Evolutionary conservation across 2,797 vertebrate genomes (phyloP).

Genomic region (Rhynchonycteris naso): DNA sequence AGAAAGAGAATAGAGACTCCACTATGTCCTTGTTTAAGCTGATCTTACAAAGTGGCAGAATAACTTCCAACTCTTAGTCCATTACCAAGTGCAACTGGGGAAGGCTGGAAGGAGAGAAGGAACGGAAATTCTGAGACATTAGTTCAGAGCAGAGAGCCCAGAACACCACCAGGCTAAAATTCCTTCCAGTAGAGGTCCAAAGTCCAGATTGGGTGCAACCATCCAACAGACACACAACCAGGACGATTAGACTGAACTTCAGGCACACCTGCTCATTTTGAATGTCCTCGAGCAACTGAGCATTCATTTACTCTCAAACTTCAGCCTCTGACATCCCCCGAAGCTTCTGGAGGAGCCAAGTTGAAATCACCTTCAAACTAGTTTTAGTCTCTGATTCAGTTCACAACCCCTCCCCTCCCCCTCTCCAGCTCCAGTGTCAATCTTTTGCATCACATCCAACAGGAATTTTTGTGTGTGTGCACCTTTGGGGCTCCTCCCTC

Average conservation of each 20-base stretch:
- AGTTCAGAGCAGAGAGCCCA: neutral
- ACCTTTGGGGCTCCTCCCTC: neutral
- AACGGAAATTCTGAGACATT: neutral
- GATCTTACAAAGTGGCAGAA: constrained; percentile 1
- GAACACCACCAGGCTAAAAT: neutral
- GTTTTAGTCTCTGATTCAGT: constrained; percentile 41
- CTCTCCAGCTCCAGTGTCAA: neutral
- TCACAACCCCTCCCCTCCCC: neutral
- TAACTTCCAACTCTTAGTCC: neutral
- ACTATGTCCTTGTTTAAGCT: neutral
- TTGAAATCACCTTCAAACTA: constrained; percentile 63
- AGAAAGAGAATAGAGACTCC: constrained; percentile 50
- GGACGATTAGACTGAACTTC: neutral
- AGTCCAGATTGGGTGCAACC: constrained; percentile 23
- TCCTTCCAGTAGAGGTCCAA: neutral
- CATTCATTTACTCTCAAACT: neutral
- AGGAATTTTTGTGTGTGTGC: neutral
- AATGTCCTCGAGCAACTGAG: constrained; percentile 13
- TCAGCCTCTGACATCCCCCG: neutral
- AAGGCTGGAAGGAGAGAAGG: neutral
- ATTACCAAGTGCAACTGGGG: neutral
- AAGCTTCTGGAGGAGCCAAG: constrained; percentile 37
- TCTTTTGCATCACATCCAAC: neutral
- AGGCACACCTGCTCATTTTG: constrained; percentile 26
- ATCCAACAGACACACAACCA: neutral